Evolutionary conservation across 2,797 vertebrate genomes (phyloP).

Genomic region (Acomys russatus): DNA sequence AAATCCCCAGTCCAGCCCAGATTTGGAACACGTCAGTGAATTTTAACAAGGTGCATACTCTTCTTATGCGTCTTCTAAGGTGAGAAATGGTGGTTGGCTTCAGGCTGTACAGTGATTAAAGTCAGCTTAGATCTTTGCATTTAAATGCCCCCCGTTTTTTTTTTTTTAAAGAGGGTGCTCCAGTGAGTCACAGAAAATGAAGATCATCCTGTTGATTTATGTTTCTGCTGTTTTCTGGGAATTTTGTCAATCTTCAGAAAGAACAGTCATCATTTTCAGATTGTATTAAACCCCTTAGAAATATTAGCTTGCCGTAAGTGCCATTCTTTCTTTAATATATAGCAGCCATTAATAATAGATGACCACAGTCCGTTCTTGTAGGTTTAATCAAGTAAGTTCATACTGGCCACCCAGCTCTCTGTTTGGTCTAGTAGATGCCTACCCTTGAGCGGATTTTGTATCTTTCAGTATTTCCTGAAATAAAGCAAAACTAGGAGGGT

Average conservation of each 20-base stretch:
- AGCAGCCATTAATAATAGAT: constrained; percentile 44
- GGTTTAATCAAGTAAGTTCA: constrained; percentile 47
- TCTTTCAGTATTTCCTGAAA: constrained; percentile 41
- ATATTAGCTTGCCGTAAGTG: background rate
- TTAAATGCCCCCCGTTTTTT: constrained; percentile 15
- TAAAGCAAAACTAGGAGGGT: constrained; percentile 36
- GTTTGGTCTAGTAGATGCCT: background rate
- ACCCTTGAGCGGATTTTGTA: constrained; percentile 5
- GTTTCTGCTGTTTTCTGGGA: constrained; percentile 72
- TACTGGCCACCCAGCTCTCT: background rate
- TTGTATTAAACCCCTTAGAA: constrained; percentile 61
- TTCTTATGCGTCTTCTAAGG: background rate
- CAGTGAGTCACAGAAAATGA: constrained; percentile 52
- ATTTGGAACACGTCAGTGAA: constrained; percentile 40
- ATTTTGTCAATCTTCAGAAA: constrained; percentile 64
- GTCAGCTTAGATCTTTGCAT: constrained; percentile 45
- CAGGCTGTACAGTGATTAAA: background rate
- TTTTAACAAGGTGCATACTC: constrained; percentile 43
- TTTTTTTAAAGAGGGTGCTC: background rate
- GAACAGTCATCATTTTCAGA: constrained; percentile 63
- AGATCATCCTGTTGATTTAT: constrained; percentile 5
- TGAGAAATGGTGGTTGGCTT: background rate
- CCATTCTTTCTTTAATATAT: constrained; percentile 51
- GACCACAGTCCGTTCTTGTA: constrained; percentile 31
- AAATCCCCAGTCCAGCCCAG: constrained; percentile 26